Evolutionary conservation across 1,140 invertebrate species (phyloP).

Genomic region (Halesus radiatus): DNA sequence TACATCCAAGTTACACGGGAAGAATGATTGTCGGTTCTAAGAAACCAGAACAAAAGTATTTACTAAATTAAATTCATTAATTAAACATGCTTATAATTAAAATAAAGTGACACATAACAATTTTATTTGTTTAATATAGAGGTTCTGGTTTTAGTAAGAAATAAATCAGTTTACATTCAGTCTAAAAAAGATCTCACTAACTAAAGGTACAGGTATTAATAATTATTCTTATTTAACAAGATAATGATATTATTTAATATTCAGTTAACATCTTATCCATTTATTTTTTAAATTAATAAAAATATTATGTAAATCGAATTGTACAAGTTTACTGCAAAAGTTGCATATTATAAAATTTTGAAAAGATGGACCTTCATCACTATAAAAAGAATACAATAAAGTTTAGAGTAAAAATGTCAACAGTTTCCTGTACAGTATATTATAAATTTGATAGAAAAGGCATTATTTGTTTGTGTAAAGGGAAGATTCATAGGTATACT

Average conservation of each 20-base stretch:
- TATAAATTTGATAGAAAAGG: no score
- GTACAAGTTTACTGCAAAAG: conserved; percentile 21
- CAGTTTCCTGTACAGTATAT: no score
- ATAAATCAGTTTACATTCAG: background rate
- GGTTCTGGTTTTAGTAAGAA: background rate
- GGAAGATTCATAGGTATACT: no score
- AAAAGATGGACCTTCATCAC: conserved; percentile 4
- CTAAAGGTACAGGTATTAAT: background rate
- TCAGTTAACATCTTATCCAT: background rate
- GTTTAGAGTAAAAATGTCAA: no score
- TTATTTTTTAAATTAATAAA: background rate
- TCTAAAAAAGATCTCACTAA: conserved; percentile 25
- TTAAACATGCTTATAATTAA: no score
- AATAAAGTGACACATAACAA: background rate
- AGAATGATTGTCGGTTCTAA: conserved; percentile 7
- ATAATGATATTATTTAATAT: no score
- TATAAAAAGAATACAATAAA: no score
- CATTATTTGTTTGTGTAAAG: no score
- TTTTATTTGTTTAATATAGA: background rate
- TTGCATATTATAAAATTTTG: conserved; percentile 13
- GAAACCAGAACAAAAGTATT: background rate
- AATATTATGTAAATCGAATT: conserved; percentile 1
- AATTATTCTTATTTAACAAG: no score
- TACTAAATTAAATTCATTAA: no score
- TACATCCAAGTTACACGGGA: background rate